phyloP scores from a whole-genome alignment of 2,888 invertebrate genomes.

The Phyllotreta striolata region DNA sequence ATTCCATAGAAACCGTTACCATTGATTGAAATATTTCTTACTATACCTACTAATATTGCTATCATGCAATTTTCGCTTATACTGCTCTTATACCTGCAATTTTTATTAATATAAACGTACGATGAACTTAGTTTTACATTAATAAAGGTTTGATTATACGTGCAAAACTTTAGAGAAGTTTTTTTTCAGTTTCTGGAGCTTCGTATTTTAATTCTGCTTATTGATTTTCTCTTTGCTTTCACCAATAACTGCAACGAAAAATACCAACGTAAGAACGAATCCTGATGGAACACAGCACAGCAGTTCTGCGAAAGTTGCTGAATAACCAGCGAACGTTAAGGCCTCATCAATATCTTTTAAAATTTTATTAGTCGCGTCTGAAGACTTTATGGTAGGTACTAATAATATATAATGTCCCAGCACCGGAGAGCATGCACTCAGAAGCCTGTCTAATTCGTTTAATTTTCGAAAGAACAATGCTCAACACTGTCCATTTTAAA shows the following conservation, averaged over 20 bases:
- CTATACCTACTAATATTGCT: not conserved
- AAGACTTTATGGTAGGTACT: slow-evolving; percentile 29
- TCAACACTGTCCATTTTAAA: slow-evolving; percentile 35
- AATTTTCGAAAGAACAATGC: slow-evolving; percentile 40
- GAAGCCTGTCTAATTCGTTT: slow-evolving; percentile 44
- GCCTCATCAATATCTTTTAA: slow-evolving; percentile 26
- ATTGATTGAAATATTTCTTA: slow-evolving; percentile 3
- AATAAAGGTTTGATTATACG: not conserved
- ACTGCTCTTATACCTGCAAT: not conserved
- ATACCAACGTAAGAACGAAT: slow-evolving; percentile 4
- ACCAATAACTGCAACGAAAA: not conserved
- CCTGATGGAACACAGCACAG: slow-evolving; percentile 12
- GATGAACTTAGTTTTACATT: slow-evolving; percentile 1
- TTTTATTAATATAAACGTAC: not conserved
- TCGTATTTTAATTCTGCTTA: not conserved
- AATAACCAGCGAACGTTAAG: slow-evolving; percentile 9
- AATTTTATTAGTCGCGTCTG: slow-evolving; percentile 38
- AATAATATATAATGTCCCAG: slow-evolving; percentile 20
- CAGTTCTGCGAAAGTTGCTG: slow-evolving; percentile 12
- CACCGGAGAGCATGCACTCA: slow-evolving; percentile 29
- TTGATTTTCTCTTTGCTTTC: not conserved
- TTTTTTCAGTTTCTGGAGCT: too few species aligned
- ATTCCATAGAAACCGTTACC: slow-evolving; percentile 7
- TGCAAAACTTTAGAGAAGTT: not conserved
- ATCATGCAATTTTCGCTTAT: slow-evolving; percentile 11